These are phyloP conservation scores for Tylochromis polylepis DNA, from an alignment of 2,113 vertebrate genomes.

Conservation along the genomic window DNA sequence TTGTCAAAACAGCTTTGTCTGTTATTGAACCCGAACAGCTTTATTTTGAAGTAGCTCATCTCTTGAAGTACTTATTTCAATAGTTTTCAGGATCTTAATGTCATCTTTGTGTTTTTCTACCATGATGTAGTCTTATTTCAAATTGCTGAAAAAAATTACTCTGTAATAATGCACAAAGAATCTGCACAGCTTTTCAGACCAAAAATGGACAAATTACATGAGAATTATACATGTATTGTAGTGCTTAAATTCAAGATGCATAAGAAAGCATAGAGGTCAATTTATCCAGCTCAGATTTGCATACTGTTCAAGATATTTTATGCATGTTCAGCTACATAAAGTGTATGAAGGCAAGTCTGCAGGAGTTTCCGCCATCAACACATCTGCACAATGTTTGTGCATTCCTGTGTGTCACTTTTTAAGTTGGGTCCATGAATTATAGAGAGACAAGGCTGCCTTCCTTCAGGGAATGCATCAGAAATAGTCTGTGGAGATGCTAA, in stretches of 20 bases:
- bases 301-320: not conserved
- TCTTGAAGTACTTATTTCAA: not conserved
- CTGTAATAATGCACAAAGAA: not conserved
- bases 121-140: rapidly evolving
- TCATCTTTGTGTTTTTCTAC: not conserved
- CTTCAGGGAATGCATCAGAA: slow-evolving; percentile 21
- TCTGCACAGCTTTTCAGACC: not conserved
- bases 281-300: not conserved
- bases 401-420: not conserved
- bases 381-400: not conserved
- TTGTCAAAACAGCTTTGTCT: not conserved
- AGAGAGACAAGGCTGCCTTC: slow-evolving; percentile 14
- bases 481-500: slow-evolving; percentile 23
- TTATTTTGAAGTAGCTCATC: not conserved
- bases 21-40: not conserved
- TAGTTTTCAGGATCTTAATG: not conserved
- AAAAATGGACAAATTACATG: not conserved
- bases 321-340: not conserved
- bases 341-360: not conserved
- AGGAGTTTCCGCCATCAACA: not conserved
- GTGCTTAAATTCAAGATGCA: not conserved
- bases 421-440: slow-evolving; percentile 45
- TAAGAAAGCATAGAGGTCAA: not conserved
- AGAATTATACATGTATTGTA: not conserved
- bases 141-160: not conserved